These are phyloP conservation scores for Megalops atlanticus DNA, from an alignment of 2,113 vertebrate species.

Conservation along the genomic window DNA sequence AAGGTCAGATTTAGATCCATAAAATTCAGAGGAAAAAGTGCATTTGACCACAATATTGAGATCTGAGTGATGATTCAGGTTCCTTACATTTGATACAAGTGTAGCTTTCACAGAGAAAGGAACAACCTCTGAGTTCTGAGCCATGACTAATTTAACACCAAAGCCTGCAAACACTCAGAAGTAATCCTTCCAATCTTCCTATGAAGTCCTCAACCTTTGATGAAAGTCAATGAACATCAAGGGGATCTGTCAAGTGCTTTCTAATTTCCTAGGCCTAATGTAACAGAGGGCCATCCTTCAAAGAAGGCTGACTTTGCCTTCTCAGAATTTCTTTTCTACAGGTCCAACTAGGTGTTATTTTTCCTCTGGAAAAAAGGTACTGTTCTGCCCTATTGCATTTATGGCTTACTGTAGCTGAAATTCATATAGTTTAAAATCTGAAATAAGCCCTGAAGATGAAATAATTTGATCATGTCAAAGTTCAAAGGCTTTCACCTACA, in stretches of 20 bases:
- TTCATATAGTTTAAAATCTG: not conserved
- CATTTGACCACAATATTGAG: not conserved
- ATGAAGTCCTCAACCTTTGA: constrained; percentile 68
- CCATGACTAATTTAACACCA: constrained; percentile 71
- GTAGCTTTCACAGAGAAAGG: constrained; percentile 52
- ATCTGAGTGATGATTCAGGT: not conserved
- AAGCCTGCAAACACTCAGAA: constrained; percentile 69
- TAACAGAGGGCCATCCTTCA: constrained; percentile 65
- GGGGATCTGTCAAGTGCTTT: constrained; percentile 71
- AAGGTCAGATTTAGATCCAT: not conserved
- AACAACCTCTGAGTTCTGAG: constrained; percentile 60
- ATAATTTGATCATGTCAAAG: not conserved
- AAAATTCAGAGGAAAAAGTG: not conserved
- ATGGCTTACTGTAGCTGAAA: not conserved
- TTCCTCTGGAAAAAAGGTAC: constrained; percentile 28
- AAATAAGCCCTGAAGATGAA: not conserved
- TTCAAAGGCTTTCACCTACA: not conserved
- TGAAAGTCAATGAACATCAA: constrained; percentile 76
- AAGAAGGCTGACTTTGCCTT: constrained; percentile 54
- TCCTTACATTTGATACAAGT: constrained; percentile 33
- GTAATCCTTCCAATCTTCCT: constrained; percentile 69
- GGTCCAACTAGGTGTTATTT: constrained; percentile 44
- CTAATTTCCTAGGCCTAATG: constrained; percentile 72
- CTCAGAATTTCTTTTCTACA: constrained; percentile 53
- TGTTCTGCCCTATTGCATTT: not conserved